These are phyloP conservation scores for Scelioninae gen. 1 DNA, from an alignment of 2,888 invertebrate genomes.

Conservation along the genomic window DNA sequence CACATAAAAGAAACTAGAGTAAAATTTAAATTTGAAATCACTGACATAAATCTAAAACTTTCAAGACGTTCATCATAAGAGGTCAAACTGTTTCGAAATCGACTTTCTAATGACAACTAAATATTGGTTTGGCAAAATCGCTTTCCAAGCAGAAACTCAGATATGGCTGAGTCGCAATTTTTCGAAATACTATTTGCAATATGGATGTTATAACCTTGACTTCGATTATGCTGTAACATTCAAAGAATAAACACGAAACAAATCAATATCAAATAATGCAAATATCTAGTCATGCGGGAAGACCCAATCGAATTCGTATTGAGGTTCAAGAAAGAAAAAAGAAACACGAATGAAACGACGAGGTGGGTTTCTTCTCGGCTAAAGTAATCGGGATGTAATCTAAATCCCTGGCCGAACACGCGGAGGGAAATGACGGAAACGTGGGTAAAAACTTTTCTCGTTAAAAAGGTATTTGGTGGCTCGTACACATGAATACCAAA, in stretches of 20 bases:
- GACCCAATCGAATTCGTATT: conserved; percentile 60
- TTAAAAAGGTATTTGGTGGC: conserved; percentile 70
- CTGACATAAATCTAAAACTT: conserved; percentile 7
- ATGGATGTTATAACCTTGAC: conserved; percentile 22
- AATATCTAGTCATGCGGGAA: conserved; percentile 52
- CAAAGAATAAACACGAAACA: conserved; percentile 49
- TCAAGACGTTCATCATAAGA: conserved; percentile 13
- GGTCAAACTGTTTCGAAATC: conserved; percentile 30
- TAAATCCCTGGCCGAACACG: conserved; percentile 71
- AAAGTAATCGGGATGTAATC: conserved; percentile 74
- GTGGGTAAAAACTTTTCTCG: conserved; percentile 76
- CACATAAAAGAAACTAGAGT: no score
- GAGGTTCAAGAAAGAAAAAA: conserved; percentile 39
- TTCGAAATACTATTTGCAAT: conserved; percentile 10
- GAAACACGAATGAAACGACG: conserved; percentile 56
- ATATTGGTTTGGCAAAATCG: conserved; percentile 45
- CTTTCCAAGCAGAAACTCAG: conserved; percentile 17
- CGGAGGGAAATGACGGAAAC: conserved; percentile 74
- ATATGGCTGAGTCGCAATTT: conserved; percentile 3
- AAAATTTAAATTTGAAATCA: conserved; percentile 2
- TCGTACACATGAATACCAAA: conserved; percentile 62
- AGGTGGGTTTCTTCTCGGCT: conserved; percentile 71
- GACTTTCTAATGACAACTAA: conserved; percentile 49
- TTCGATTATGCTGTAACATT: conserved; percentile 23
- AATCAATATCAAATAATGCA: conserved; percentile 61